Percentiles rank a stretch among this genome's conserved stretches.
phyloP scores from a whole-genome alignment of 1,140 invertebrate species.

The Camponotus floridanus region DNA sequence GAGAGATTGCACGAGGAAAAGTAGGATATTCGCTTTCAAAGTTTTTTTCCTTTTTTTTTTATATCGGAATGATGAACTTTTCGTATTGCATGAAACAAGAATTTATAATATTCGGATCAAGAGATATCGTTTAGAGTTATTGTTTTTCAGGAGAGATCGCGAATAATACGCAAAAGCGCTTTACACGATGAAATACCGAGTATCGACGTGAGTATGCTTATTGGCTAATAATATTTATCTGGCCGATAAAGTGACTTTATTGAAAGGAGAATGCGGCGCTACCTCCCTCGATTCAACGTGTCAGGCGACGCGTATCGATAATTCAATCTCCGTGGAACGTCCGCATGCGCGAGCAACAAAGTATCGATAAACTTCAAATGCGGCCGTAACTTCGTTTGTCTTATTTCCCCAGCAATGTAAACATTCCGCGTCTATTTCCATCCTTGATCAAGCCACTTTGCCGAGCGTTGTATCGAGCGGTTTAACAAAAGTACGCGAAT shows the following conservation, averaged over 20 bases:
- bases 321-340: constrained; percentile 48
- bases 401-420: constrained; percentile 26
- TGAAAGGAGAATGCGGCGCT: constrained; percentile 11
- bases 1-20: not conserved
- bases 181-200: not conserved
- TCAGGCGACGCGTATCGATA: constrained; percentile 40
- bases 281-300: constrained; percentile 13
- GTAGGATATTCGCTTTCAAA: not conserved
- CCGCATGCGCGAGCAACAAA: constrained; percentile 27
- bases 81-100: not conserved
- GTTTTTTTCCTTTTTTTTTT: constrained; percentile 15
- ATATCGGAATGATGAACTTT: not conserved
- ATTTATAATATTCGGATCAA: not conserved
- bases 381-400: constrained; percentile 46
- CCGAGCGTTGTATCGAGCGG: not conserved
- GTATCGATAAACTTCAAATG: constrained; percentile 56
- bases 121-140: constrained; percentile 4
- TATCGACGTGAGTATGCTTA: constrained; percentile 28
- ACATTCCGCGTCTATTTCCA: constrained; percentile 2
- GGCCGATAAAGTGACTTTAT: constrained; percentile 47
- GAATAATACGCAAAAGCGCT: not conserved
- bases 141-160: not conserved
- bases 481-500: not conserved
- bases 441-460: not conserved
- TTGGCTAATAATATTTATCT: constrained; percentile 58